phyloP scores from a whole-genome alignment of 2,888 invertebrate genomes.

The Parnassius apollo region DNA sequence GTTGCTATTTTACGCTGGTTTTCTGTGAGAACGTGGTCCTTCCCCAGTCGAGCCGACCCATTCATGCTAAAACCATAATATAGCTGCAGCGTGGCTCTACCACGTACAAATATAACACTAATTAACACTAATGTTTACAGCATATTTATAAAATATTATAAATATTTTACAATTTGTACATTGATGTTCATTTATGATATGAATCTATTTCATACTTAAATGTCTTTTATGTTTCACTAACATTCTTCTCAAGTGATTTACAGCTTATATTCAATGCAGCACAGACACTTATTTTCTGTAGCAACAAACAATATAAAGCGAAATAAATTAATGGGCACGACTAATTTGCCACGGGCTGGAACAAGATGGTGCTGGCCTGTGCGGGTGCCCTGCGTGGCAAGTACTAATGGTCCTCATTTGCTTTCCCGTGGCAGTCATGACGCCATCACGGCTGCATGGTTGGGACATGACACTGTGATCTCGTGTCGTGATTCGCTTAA shows the following conservation, averaged over 20 bases:
- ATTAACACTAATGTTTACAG: too few relatives aligned
- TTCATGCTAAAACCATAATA: too few relatives aligned
- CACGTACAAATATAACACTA: too few relatives aligned
- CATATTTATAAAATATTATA: too few relatives aligned
- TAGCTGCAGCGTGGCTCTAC: too few relatives aligned
- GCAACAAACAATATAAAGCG: slow-evolving; percentile 23
- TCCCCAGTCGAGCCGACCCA: too few relatives aligned
- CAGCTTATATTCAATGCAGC: slow-evolving; percentile 10
- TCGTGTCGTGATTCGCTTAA: slow-evolving; percentile 65
- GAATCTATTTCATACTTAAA: slow-evolving; percentile 1
- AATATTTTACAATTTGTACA: neutral
- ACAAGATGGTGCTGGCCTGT: slow-evolving; percentile 39
- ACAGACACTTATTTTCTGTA: slow-evolving; percentile 16
- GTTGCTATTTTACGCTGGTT: too few relatives aligned
- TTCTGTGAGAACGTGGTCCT: too few relatives aligned
- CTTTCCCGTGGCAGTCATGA: slow-evolving; percentile 57
- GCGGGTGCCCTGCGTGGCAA: slow-evolving; percentile 51
- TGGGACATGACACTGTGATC: slow-evolving; percentile 43
- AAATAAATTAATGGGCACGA: slow-evolving; percentile 45
- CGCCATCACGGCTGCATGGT: slow-evolving; percentile 30
- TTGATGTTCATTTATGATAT: neutral
- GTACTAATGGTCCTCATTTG: slow-evolving; percentile 68
- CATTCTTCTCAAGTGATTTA: slow-evolving; percentile 15
- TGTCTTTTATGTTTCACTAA: slow-evolving; percentile 6
- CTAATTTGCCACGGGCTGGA: slow-evolving; percentile 42